These are phyloP conservation scores for Mystacides longicornis DNA, from an alignment of 2,888 invertebrate genomes.

Conservation along the genomic window DNA sequence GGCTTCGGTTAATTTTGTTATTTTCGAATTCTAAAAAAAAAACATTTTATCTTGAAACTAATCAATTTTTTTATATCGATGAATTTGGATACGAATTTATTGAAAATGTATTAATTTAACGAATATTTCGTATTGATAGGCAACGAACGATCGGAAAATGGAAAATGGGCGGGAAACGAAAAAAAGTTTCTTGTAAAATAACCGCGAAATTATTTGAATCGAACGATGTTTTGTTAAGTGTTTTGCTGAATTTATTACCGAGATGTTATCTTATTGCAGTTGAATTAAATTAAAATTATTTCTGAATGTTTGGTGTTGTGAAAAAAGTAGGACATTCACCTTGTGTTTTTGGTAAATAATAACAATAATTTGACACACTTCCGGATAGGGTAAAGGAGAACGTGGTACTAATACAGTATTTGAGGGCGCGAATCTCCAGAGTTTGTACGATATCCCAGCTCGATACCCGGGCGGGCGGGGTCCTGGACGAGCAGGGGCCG, in stretches of 20 bases:
- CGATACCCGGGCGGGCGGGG: constrained; percentile 14
- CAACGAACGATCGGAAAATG: neutral
- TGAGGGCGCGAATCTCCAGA: constrained; percentile 18
- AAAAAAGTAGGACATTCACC: constrained; percentile 12
- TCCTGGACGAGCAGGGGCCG: constrained; percentile 5
- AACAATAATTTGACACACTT: constrained; percentile 18
- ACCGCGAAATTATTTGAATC: neutral
- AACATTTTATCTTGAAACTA: too few species aligned
- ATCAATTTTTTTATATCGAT: too few species aligned
- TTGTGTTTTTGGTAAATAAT: constrained; percentile 7
- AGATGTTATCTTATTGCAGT: too few species aligned
- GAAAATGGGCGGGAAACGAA: constrained; percentile 1
- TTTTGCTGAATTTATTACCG: too few species aligned
- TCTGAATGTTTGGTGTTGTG: too few species aligned
- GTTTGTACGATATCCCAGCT: constrained; percentile 11
- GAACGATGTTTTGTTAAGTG: neutral
- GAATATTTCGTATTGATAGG: too few species aligned
- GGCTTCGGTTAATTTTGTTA: too few species aligned
- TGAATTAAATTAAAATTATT: too few species aligned
- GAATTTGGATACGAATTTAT: too few species aligned
- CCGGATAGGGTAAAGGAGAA: constrained; percentile 17
- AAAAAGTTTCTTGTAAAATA: neutral
- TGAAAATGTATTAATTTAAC: too few species aligned
- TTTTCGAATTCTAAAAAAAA: too few species aligned
- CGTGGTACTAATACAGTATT: constrained; percentile 16